Percentiles rank a stretch among this genome's conserved stretches.
Conservation (phyloP, 2,888 invertebrate genomes). For the Philhelius pedissequus region DNA sequence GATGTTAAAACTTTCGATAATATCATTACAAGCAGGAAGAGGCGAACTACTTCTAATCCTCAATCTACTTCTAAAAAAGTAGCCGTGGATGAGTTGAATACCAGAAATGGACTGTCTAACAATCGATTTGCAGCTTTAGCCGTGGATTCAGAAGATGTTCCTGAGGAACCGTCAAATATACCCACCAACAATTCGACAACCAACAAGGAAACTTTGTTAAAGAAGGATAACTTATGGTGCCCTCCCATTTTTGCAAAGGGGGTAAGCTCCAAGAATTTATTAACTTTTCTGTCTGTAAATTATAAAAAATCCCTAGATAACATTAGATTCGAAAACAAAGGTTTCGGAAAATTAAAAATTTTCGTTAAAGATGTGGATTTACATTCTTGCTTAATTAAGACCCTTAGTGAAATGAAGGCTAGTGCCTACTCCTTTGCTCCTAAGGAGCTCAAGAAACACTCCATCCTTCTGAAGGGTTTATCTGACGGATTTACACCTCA, state of each 20-base stretch:
- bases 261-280: background rate
- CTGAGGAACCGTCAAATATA: too few relatives aligned
- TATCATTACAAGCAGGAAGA: too few relatives aligned
- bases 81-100: too few relatives aligned
- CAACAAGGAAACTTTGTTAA: too few relatives aligned
- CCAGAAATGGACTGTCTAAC: too few relatives aligned
- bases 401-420: background rate
- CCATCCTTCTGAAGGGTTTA: background rate
- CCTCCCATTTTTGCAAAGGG: background rate
- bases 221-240: background rate
- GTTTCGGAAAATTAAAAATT: background rate
- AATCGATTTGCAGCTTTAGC: too few relatives aligned
- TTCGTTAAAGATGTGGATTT: too few relatives aligned
- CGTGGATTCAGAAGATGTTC: too few relatives aligned
- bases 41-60: too few relatives aligned
- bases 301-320: background rate
- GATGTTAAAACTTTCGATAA: too few relatives aligned
- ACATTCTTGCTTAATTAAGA: background rate
- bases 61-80: too few relatives aligned
- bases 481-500: background rate
- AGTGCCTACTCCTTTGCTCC: background rate
- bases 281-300: background rate
- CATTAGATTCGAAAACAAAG: background rate
- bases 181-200: too few relatives aligned
- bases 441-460: background rate